Base-by-base conservation (phyloP, 2,113 vertebrate genomes). In the Clarias gariepinus region DNA sequence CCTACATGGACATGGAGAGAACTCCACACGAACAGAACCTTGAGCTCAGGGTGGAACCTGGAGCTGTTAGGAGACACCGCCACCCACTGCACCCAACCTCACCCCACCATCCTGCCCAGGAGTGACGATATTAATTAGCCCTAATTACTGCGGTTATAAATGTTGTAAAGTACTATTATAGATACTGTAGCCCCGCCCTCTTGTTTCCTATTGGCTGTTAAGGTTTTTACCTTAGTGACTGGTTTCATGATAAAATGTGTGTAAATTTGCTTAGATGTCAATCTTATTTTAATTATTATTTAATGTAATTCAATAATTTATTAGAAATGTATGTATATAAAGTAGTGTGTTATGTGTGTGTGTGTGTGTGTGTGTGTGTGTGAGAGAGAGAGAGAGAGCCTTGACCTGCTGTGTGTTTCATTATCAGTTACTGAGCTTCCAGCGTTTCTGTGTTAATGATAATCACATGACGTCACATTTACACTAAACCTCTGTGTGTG, bases 331-430 rank as follows among this genome's bases (percentile, higher is more conserved):
- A 15, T 78, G 7, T n/a, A n/a, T 77, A 53, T 53, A 52, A 25
- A 13, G 21, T 23, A 52, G 52, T 52, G 10, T 47, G 69, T n/a
- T n/a, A n/a, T 73, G 33, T 41, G 36, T 73, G 30, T 36, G 30
- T 76, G 41, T n/a, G 11, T 76, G 21, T 76, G 73, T 76, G 74
- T 77, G 73, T 47, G 69, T 73, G 33, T 41, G 36, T 73, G 30
- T 36, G 30, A 4, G 69, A 28, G 25, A 28, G 64, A 28, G 64
- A 30, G 11, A 12, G 69, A 23, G 73, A 47, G 33, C 91, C 91
- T 89, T 90, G 77, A 91, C 93, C 89, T 90, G 57, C 28, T 78
- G 53, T 61, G 82, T 90, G 84, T 88, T 83, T 91, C 41, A 21
- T 91, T 30, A 61, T 87, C 3, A 61, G 36, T 82, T 81, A 84